Base-by-base conservation (phyloP, 2,113 vertebrate genomes). In the Muntiacus reevesi region DNA sequence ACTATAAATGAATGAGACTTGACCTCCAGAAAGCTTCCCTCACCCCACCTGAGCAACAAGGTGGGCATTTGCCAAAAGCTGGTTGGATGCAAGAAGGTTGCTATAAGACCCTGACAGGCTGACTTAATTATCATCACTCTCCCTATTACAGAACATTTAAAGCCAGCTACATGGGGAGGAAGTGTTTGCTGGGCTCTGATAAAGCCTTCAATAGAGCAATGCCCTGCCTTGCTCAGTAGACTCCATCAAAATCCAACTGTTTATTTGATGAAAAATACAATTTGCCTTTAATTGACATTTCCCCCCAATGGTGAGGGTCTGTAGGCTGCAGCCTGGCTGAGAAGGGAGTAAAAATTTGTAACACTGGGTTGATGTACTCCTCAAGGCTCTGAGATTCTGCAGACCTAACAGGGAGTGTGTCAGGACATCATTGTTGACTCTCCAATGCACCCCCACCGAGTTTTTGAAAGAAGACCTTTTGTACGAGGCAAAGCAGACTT, bases 161-260 rank as follows among this genome's bases (percentile, higher is more conserved):
- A 98, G 47, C 74, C 79, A 83, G 67, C 90, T 89, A 83, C 83
- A 33, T 1, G 86, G 64, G 74, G n/a, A 95, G 33, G 52, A 95
- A 64, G 21, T 86, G 89, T 97, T 98, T 98, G 93, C 52, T 79
- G 64, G 92, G 19, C 76, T 93, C 93, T 96, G 95, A 97, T 97
- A 97, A 98, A 93, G 95, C n/a, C 71, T 94, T 95, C 89, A 84
- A 57, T 94, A 86, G 62, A 95, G 83, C 71, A 93, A 3, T 95
- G 78, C 95, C 89, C 78, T 96, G 86, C 47, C 89, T 97, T 57
- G 59, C 87, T 96, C 93, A 91, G 62, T 54, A 84, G 78, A 67
- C 78, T 87, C 94, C 33, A 89, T 84, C 83, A 87, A 64, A 96
- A 95, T 89, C 91, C 94, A 89, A 30, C 86, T 91, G 85, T 97